Evolutionary conservation across 2,797 vertebrate species (phyloP).

Genomic region (Salmo trutta): DNA sequence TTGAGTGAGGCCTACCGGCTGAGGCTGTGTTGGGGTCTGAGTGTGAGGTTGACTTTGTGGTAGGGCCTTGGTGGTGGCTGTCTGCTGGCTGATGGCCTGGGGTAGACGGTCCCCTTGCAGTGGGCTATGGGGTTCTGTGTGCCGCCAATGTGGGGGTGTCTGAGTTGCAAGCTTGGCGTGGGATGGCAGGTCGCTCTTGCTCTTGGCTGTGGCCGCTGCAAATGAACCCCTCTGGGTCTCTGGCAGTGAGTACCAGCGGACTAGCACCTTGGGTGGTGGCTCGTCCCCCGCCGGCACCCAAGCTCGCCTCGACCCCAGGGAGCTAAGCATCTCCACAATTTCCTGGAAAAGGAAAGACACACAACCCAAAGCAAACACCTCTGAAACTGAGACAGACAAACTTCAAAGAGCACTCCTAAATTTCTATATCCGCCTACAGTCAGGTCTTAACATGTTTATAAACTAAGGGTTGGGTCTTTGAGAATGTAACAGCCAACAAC

Average conservation of each 20-base stretch:
- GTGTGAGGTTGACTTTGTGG: slow-evolving; percentile 10
- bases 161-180: background rate
- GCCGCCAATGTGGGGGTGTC: slow-evolving; percentile 12
- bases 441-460: too few relatives aligned
- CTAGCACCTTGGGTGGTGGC: slow-evolving; percentile 67
- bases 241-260: slow-evolving; percentile 41
- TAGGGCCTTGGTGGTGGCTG: slow-evolving; percentile 17
- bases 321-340: slow-evolving; percentile 76
- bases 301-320: slow-evolving; percentile 70
- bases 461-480: too few relatives aligned
- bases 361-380: background rate
- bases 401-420: slow-evolving; percentile 2
- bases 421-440: too few relatives aligned
- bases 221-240: background rate
- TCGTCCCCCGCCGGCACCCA: slow-evolving; percentile 58
- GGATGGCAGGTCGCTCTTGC: slow-evolving; percentile 5
- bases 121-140: too few relatives aligned
- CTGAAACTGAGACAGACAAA: background rate
- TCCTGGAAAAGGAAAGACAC: slow-evolving; percentile 63
- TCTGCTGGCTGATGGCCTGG: slow-evolving; percentile 69
- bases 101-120: slow-evolving; percentile 48
- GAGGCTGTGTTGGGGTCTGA: background rate
- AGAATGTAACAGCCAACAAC: too few relatives aligned
- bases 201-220: slow-evolving; percentile 10
- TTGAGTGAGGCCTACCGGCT: slow-evolving; percentile 18